Conservation (phyloP, 1,140 invertebrate genomes). For the Babylonia areolata region DNA sequence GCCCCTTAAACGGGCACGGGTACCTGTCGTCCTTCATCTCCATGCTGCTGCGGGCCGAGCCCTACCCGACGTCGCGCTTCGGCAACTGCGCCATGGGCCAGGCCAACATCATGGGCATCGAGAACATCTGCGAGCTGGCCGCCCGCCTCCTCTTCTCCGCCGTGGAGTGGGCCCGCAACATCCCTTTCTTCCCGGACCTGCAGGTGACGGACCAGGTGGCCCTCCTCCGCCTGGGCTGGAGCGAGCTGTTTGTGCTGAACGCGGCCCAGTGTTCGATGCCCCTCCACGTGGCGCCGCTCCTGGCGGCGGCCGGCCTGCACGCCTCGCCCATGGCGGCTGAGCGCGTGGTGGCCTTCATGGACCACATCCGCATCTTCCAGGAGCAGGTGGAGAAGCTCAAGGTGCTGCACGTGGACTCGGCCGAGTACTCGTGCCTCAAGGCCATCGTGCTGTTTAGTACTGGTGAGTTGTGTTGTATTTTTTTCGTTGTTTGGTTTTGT, state of each 20-base stretch:
- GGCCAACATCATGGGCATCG: constrained; percentile 78
- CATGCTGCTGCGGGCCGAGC: constrained; percentile 94
- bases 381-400: constrained; percentile 99
- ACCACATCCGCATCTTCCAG: constrained; percentile 98
- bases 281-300: constrained; percentile 93
- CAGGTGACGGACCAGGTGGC: constrained; percentile 89
- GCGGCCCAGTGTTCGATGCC: constrained; percentile 94
- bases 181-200: constrained; percentile 97
- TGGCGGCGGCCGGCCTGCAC: constrained; percentile 94
- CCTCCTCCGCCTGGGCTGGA: constrained; percentile 95
- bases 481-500: too few relatives aligned
- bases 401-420: constrained; percentile 96
- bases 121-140: constrained; percentile 98
- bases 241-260: constrained; percentile 97
- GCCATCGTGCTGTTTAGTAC: constrained; percentile 98
- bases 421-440: constrained; percentile 99
- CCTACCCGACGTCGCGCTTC: constrained; percentile 95
- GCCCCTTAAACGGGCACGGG: constrained; percentile 83
- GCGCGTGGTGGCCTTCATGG: constrained; percentile 98
- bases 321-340: constrained; percentile 98
- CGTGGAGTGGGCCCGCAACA: constrained; percentile 98
- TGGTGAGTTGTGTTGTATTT: constrained; percentile 86
- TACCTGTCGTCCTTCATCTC: constrained; percentile 98
- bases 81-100: constrained; percentile 91
- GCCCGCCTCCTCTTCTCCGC: constrained; percentile 96